These are phyloP conservation scores for Psittacula echo DNA, from an alignment of 2,797 vertebrate genomes.

Conservation along the genomic window DNA sequence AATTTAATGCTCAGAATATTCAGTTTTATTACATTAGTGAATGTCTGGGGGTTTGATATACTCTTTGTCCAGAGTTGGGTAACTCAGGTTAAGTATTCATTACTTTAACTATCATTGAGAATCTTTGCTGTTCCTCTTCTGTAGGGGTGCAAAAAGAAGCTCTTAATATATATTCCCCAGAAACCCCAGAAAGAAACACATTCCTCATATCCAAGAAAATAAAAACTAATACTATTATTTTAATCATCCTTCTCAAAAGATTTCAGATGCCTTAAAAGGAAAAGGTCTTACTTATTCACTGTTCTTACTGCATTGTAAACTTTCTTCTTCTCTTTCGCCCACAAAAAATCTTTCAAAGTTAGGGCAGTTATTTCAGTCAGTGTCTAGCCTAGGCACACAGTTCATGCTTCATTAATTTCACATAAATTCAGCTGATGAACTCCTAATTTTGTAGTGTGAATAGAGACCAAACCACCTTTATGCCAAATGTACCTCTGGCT, in stretches of 20 bases:
- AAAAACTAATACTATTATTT: background rate
- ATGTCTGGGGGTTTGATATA: background rate
- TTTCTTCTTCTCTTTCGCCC: background rate
- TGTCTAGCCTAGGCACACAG: background rate
- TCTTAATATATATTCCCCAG: background rate
- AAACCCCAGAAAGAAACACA: background rate
- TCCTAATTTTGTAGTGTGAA: background rate
- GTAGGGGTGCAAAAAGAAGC: background rate
- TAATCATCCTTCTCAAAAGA: background rate
- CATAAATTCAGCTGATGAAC: background rate
- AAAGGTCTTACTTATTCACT: background rate
- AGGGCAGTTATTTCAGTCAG: background rate
- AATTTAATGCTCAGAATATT: background rate
- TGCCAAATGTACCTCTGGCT: background rate
- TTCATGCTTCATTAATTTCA: background rate
- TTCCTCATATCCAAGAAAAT: background rate
- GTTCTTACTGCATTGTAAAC: background rate
- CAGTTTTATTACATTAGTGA: background rate
- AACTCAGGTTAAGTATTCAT: background rate
- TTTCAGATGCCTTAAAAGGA: background rate
- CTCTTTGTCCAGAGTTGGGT: background rate
- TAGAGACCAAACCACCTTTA: background rate
- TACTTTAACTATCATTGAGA: background rate
- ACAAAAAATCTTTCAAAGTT: background rate
- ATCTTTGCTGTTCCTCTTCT: background rate